These are phyloP conservation scores for Ammodramus savannarum DNA, from an alignment of 2,113 vertebrate species.

Conservation along the genomic window DNA sequence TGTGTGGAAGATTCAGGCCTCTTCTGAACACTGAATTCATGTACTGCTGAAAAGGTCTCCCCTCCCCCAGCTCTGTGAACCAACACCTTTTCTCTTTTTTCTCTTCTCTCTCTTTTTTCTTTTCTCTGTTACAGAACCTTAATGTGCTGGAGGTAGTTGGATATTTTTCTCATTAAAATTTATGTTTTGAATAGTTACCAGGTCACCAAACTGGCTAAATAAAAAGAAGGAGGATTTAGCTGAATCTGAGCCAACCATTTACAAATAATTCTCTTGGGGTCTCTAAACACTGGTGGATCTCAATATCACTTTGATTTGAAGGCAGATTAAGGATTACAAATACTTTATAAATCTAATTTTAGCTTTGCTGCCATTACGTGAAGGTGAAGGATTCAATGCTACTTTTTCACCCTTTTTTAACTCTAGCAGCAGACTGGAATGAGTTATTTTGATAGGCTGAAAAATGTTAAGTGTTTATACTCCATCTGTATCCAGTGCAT, in stretches of 20 bases:
- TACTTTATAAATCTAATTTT: not conserved
- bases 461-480: not conserved
- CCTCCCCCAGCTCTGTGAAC: not conserved
- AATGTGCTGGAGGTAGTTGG: not conserved
- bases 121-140: not conserved
- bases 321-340: not conserved
- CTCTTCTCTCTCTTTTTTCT: no score
- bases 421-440: not conserved
- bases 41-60: slow-evolving; percentile 6
- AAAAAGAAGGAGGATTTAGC: not conserved
- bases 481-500: not conserved
- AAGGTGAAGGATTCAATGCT: not conserved
- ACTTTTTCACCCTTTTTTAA: not conserved
- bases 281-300: not conserved
- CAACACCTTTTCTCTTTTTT: not conserved
- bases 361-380: not conserved
- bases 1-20: not conserved
- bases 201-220: slow-evolving; percentile 12
- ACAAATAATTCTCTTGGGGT: slow-evolving; percentile 1
- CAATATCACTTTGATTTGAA: not conserved
- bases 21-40: not conserved
- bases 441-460: not conserved
- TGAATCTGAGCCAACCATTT: not conserved
- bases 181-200: slow-evolving; percentile 6
- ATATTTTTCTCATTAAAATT: slow-evolving; percentile 35